A percentile compares a stretch with the other conserved stretches of the same genome.
These are phyloP conservation scores for Neoarius graeffei DNA, from an alignment of 2,113 vertebrate genomes.

Conservation along the genomic window DNA sequence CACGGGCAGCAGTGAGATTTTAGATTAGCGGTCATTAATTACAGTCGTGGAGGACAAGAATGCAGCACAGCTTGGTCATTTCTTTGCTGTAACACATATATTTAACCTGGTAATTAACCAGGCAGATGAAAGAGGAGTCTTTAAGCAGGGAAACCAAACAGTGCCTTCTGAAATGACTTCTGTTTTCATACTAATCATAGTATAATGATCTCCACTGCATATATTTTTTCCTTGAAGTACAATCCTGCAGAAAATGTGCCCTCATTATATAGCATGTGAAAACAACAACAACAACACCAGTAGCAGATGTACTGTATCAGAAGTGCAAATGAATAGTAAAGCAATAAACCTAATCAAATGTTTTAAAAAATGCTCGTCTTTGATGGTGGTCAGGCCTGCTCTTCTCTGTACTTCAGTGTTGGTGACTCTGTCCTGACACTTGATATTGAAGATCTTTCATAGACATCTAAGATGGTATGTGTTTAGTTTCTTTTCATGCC, in stretches of 20 bases:
- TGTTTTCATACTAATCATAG: neutral
- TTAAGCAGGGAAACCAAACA: neutral
- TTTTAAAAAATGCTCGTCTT: neutral
- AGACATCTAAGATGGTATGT: too few relatives aligned
- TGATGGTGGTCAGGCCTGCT: too few relatives aligned
- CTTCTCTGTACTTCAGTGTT: too few relatives aligned
- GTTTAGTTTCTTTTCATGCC: too few relatives aligned
- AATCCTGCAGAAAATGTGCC: neutral
- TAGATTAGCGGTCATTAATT: conserved; percentile 3
- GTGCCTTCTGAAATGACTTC: neutral
- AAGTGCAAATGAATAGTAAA: neutral
- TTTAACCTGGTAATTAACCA: conserved; percentile 1
- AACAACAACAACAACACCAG: neutral
- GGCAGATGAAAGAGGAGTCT: neutral
- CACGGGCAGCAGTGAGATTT: neutral
- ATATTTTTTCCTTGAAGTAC: neutral
- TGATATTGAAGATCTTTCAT: too few relatives aligned
- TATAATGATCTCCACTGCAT: neutral
- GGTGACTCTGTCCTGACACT: too few relatives aligned
- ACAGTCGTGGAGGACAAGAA: neutral
- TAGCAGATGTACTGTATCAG: neutral
- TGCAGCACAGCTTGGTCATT: neutral
- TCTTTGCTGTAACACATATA: neutral
- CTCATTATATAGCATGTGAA: neutral
- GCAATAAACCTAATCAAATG: neutral